Conservation (phyloP, 2,797 vertebrate species). For the Chaunax sp. region DNA sequence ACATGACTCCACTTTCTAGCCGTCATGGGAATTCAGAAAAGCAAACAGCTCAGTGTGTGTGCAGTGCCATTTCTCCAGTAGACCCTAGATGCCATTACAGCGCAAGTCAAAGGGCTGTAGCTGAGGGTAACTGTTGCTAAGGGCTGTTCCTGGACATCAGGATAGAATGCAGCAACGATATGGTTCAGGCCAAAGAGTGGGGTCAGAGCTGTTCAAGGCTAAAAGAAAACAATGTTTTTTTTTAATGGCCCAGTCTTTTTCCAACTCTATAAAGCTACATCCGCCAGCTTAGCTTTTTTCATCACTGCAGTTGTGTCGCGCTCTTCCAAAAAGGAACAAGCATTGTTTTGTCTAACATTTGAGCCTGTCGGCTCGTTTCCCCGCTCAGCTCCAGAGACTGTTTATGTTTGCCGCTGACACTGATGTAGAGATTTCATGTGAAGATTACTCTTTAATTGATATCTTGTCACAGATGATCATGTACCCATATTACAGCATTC, state of each 20-base stretch:
- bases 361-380: conserved; percentile 52
- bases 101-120: conserved; percentile 81
- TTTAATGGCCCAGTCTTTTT: conserved; percentile 25
- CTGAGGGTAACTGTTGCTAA: conserved; percentile 84
- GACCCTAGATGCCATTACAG: conserved; percentile 83
- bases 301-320: conserved; percentile 30
- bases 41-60: conserved; percentile 86
- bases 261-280: conserved; percentile 43
- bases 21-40: conserved; percentile 86
- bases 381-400: conserved; percentile 39
- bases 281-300: conserved; percentile 49
- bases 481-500: conserved; percentile 49
- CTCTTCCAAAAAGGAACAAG: conserved; percentile 52
- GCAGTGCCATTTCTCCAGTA: conserved; percentile 77
- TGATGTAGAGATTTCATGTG: conserved; percentile 44
- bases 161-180: conserved; percentile 70
- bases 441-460: conserved; percentile 50
- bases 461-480: conserved; percentile 58
- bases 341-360: conserved; percentile 56
- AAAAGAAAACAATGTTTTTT: conserved; percentile 56
- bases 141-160: conserved; percentile 74
- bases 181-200: conserved; percentile 52
- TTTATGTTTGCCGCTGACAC: conserved; percentile 64
- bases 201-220: conserved; percentile 49
- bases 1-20: conserved; percentile 81